These are phyloP conservation scores for Lissonota sp. DNA, from an alignment of 2,888 invertebrate genomes.

Conservation along the genomic window DNA sequence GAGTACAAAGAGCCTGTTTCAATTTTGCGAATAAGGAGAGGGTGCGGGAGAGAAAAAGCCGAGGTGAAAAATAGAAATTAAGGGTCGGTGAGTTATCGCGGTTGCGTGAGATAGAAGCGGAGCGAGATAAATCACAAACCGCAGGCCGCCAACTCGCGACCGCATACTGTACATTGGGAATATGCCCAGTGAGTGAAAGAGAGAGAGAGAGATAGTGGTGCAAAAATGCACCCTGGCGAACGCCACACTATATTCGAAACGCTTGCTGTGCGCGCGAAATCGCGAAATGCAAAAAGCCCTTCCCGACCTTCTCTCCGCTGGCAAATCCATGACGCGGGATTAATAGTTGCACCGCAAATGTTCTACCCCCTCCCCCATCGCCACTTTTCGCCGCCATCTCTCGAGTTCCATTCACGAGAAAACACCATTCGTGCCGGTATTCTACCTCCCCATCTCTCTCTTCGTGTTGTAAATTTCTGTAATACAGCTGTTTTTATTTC, in stretches of 20 bases:
- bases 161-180: constrained; percentile 44
- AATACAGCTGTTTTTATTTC: constrained; percentile 35
- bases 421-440: constrained; percentile 29
- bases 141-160: constrained; percentile 77
- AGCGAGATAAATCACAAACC: constrained; percentile 82
- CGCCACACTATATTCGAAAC: constrained; percentile 24
- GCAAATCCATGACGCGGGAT: constrained; percentile 79
- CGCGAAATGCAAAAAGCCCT: constrained; percentile 78
- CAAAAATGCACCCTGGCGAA: constrained; percentile 57
- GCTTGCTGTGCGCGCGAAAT: constrained; percentile 62
- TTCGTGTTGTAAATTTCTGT: constrained; percentile 21
- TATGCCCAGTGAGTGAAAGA: too few relatives aligned
- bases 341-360: constrained; percentile 77
- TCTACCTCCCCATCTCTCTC: constrained; percentile 20
- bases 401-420: constrained; percentile 32
- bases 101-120: constrained; percentile 81
- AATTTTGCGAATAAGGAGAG: constrained; percentile 52
- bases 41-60: constrained; percentile 51
- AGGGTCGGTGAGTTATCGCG: constrained; percentile 82
- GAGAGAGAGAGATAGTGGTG: too few relatives aligned
- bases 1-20: constrained; percentile 25
- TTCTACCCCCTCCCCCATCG: constrained; percentile 16
- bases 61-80: constrained; percentile 82
- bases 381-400: constrained; percentile 40
- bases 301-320: constrained; percentile 58